These are phyloP conservation scores for Campylomormyrus numenius DNA, from an alignment of 2,113 vertebrate species.

Conservation along the genomic window DNA sequence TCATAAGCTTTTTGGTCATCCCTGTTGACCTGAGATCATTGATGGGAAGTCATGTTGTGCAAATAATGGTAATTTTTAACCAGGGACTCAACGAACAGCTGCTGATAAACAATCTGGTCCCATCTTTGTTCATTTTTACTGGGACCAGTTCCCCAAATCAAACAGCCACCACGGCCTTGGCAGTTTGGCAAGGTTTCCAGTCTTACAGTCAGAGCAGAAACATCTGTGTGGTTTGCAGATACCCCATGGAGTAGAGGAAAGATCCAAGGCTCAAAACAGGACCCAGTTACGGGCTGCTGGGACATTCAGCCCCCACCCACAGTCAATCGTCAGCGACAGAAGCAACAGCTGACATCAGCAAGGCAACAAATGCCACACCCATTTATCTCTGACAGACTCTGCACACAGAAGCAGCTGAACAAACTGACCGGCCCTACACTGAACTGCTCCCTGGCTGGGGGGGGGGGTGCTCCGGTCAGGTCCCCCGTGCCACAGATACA, in stretches of 20 bases:
- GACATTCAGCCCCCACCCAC: background rate
- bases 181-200: background rate
- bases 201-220: background rate
- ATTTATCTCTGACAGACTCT: background rate
- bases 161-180: background rate
- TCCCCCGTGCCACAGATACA: background rate
- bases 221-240: background rate
- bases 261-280: background rate
- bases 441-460: background rate
- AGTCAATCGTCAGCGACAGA: background rate
- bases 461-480: background rate
- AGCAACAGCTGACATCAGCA: background rate
- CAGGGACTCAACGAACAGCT: background rate
- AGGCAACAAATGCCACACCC: background rate
- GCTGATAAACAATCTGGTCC: background rate
- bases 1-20: background rate
- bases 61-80: background rate
- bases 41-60: background rate
- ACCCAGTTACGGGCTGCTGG: background rate
- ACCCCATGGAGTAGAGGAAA: background rate
- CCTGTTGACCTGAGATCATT: background rate
- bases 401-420: background rate
- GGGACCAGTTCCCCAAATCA: conserved; percentile 5
- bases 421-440: background rate
- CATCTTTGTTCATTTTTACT: conserved; percentile 10